These are phyloP conservation scores for Oscheius sp. DNA, from an alignment of 1,140 invertebrate species.

Conservation along the genomic window DNA sequence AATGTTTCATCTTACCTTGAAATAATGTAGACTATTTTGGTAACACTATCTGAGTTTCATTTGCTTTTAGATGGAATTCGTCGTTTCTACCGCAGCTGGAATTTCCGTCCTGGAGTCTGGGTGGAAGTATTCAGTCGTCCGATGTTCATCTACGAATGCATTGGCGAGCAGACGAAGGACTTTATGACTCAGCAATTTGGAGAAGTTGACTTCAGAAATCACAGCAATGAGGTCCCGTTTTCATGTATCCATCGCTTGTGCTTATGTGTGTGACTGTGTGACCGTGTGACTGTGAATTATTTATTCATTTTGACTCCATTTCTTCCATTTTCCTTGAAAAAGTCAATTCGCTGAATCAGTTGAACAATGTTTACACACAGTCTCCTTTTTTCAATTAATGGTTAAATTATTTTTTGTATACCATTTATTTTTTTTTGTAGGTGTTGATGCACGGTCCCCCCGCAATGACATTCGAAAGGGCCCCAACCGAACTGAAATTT, in stretches of 20 bases:
- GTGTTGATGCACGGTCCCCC: conserved; percentile 16
- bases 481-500: conserved; percentile 11
- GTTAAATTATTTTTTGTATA: too few species aligned
- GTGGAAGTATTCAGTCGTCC: conserved; percentile 23
- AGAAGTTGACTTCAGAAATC: conserved; percentile 16
- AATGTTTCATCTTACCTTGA: neutral
- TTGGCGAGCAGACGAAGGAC: conserved; percentile 15
- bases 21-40: too few species aligned
- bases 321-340: too few species aligned
- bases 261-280: neutral
- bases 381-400: too few species aligned
- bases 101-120: conserved; percentile 33
- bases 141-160: conserved; percentile 32
- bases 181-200: conserved; percentile 25
- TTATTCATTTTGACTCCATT: too few species aligned
- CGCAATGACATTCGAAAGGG: neutral
- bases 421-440: neutral
- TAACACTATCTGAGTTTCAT: too few species aligned
- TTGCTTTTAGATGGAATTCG: conserved; percentile 5
- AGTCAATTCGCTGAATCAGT: too few species aligned
- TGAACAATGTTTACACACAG: too few species aligned
- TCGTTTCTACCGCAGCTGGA: conserved; percentile 24
- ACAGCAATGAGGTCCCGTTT: conserved; percentile 7
- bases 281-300: too few species aligned
- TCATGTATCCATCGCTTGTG: too few species aligned